Base-by-base conservation (phyloP, 2,113 vertebrate genomes). In the Salminus brasiliensis region DNA sequence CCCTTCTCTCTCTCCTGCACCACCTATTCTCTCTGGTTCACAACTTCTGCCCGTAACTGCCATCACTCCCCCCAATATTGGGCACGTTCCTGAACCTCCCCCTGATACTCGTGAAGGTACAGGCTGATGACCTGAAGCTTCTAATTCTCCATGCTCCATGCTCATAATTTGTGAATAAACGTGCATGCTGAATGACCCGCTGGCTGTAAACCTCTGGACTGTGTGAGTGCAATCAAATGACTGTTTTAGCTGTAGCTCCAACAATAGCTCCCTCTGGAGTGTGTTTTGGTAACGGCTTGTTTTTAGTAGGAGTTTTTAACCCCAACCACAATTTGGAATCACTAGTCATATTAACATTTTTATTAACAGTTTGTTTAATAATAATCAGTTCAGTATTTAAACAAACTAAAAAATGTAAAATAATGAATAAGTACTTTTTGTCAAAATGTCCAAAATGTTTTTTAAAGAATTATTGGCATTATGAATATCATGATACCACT, bases 31-130 rank as follows among this genome's bases (percentile, higher is more conserved):
- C 69, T 36, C 75, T 81, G 85, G 79, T 34, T 71, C 55, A 81
- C 67, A 86, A 76, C 18, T 66, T 68, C 81, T 88, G 80, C 25
- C 76, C 80, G 73, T 60, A 45, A 66, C 49, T 23, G 72, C 74
- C 85, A 84, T 72, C 74, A 16, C 39, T 41, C 30, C 65, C 83
- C 67, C 62, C 47, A 39, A 18, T 76, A 76, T 39, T 21, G 47
- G 78, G 29, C 41, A 66, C 81, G 68, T 76, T 77, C 65, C 77
- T 80, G 41, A 60, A 66, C 68, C 74, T 62, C 72, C 25, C 52
- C 80, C 67, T 89, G 87, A 81, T 18, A 79, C 86, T 25, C 82
- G 85, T 63, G 47, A 88, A 93, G 92, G 91, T 93, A 92, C 83
- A 60, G 57, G 29, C 29, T 36, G 43, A 32, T 66, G 34, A 23